These are phyloP conservation scores for Esox niger DNA, from an alignment of 2,113 vertebrate species.

Conservation along the genomic window DNA sequence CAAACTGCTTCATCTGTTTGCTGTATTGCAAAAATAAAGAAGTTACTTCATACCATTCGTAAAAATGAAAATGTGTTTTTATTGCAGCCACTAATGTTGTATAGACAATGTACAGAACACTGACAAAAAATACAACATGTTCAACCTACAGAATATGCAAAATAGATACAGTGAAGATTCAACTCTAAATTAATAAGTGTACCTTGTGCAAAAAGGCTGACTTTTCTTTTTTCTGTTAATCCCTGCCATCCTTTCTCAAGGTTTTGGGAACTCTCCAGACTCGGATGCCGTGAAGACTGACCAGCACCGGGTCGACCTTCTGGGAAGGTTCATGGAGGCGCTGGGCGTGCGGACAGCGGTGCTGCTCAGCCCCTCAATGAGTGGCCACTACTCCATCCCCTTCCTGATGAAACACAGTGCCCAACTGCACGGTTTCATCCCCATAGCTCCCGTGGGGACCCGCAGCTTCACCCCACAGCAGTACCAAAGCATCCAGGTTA, in stretches of 20 bases:
- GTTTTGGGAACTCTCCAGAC: slow-evolving; percentile 84
- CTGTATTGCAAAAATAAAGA: too few species aligned
- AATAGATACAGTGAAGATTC: too few species aligned
- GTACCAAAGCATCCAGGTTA: slow-evolving; percentile 84
- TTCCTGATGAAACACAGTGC: slow-evolving; percentile 79
- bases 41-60: too few species aligned
- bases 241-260: slow-evolving; percentile 56
- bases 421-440: slow-evolving; percentile 81
- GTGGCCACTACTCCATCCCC: slow-evolving; percentile 87
- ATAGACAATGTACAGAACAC: too few species aligned
- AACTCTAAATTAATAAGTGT: too few species aligned
- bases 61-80: too few species aligned
- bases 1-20: too few species aligned
- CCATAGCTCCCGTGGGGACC: slow-evolving; percentile 86
- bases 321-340: slow-evolving; percentile 77
- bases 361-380: slow-evolving; percentile 92
- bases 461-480: slow-evolving; percentile 79
- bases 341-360: slow-evolving; percentile 75
- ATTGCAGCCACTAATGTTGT: too few species aligned
- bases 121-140: too few species aligned
- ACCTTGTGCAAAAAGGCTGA: too few species aligned
- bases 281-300: slow-evolving; percentile 68
- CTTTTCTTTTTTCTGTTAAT: background rate
- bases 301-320: slow-evolving; percentile 78
- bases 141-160: too few species aligned